Conservation (phyloP, 1,140 invertebrate species). For the Chrysopa pallens region DNA sequence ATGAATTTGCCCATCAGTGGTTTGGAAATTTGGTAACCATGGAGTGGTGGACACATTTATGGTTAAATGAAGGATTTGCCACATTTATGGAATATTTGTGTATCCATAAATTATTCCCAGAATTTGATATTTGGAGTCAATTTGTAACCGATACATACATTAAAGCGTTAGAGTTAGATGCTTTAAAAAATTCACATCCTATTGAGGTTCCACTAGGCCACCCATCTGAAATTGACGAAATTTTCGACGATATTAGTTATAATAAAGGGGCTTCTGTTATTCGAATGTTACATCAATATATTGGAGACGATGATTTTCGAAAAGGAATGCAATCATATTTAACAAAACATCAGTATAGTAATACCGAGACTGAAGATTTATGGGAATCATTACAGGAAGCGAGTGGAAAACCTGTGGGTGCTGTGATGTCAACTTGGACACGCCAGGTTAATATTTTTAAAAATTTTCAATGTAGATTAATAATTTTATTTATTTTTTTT, state of each 20-base stretch:
- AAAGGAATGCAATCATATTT: constrained; percentile 90
- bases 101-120: constrained; percentile 70
- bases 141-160: constrained; percentile 74
- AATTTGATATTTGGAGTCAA: constrained; percentile 88
- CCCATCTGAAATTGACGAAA: constrained; percentile 83
- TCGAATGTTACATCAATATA: constrained; percentile 89
- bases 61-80: constrained; percentile 89
- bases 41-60: constrained; percentile 74
- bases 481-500: neutral
- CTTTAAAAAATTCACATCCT: constrained; percentile 76
- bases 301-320: constrained; percentile 87
- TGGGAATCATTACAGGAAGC: constrained; percentile 82
- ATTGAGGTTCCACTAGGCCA: constrained; percentile 80
- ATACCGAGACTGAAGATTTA: constrained; percentile 87
- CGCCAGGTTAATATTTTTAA: constrained; percentile 12
- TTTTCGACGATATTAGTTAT: constrained; percentile 93
- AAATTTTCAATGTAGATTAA: neutral
- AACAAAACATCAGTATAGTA: constrained; percentile 70
- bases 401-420: constrained; percentile 76
- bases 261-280: constrained; percentile 87
- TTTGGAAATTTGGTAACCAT: constrained; percentile 84
- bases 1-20: constrained; percentile 82
- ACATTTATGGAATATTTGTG: constrained; percentile 79
- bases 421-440: constrained; percentile 92
- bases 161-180: constrained; percentile 71